These are phyloP conservation scores for Picathartes gymnocephalus DNA, from an alignment of 2,113 vertebrate species.

Conservation along the genomic window DNA sequence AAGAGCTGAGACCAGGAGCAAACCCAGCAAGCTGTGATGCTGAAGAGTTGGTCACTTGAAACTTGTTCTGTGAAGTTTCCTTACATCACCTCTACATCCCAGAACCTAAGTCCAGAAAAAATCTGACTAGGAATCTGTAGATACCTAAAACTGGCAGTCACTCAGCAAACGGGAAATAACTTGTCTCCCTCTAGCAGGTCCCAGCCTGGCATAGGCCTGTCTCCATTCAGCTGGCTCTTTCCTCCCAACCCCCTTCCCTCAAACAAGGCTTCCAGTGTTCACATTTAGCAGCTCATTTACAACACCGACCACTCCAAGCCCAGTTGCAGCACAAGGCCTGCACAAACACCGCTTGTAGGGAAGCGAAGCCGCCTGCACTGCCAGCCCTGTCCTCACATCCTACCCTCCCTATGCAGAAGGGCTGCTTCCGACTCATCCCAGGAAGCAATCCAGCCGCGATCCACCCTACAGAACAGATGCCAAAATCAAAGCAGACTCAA, in stretches of 20 bases:
- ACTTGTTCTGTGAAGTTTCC: background rate
- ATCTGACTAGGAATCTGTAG: background rate
- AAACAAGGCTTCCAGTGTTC: conserved; percentile 1
- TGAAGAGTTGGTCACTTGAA: background rate
- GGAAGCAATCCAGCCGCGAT: background rate
- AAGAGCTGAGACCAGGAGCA: background rate
- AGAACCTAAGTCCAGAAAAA: background rate
- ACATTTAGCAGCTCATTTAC: background rate
- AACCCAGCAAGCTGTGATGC: background rate
- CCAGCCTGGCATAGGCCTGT: background rate
- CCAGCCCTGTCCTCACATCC: background rate
- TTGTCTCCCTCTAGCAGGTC: background rate
- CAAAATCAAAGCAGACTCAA: background rate
- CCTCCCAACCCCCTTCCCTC: background rate
- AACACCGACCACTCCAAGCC: background rate
- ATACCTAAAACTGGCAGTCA: background rate
- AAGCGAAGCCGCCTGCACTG: background rate
- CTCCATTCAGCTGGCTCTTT: background rate
- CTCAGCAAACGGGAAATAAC: background rate
- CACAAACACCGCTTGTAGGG: background rate
- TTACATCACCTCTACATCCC: background rate
- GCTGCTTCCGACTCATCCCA: background rate
- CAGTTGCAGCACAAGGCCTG: background rate
- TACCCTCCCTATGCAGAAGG: background rate
- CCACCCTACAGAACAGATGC: background rate